Percentiles rank a stretch among this genome's conserved stretches.
Conservation (phyloP, 2,113 vertebrate genomes). For the Thunnus maccoyii region DNA sequence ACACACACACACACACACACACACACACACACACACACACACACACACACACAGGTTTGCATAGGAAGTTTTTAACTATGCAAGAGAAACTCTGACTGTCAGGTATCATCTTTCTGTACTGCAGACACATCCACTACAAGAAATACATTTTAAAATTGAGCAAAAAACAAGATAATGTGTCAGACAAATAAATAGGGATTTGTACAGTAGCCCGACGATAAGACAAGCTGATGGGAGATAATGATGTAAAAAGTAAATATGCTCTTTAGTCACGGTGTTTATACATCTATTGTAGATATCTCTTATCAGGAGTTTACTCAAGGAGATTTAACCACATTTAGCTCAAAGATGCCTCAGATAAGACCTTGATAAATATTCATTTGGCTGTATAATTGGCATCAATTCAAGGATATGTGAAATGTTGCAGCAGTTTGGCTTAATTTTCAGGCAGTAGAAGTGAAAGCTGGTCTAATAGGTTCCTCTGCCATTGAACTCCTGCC, state of each 20-base stretch:
- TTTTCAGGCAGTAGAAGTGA: constrained; percentile 8
- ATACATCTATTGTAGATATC: constrained; percentile 66
- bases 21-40: constrained; percentile 1
- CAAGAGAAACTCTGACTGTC: neutral
- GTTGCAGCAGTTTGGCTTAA: constrained; percentile 1
- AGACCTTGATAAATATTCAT: constrained; percentile 61
- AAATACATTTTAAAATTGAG: neutral
- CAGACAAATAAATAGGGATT: constrained; percentile 45
- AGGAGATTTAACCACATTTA: constrained; percentile 62
- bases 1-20: neutral
- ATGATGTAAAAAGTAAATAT: constrained; percentile 53
- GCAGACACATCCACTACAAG: neutral
- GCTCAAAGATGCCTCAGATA: constrained; percentile 53
- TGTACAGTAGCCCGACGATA: constrained; percentile 49
- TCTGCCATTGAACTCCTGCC: neutral
- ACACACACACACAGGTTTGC: constrained; percentile 1
- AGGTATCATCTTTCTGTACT: neutral
- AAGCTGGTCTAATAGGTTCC: neutral
- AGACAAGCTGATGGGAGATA: constrained; percentile 55
- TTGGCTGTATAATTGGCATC: constrained; percentile 42
- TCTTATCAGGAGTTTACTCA: constrained; percentile 57
- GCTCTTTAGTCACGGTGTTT: constrained; percentile 64
- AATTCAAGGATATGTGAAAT: constrained; percentile 26
- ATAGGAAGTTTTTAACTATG: neutral
- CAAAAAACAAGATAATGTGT: constrained; percentile 29